Evolutionary conservation across 1,140 invertebrate species (phyloP).

Genomic region (Drosophila truncata): DNA sequence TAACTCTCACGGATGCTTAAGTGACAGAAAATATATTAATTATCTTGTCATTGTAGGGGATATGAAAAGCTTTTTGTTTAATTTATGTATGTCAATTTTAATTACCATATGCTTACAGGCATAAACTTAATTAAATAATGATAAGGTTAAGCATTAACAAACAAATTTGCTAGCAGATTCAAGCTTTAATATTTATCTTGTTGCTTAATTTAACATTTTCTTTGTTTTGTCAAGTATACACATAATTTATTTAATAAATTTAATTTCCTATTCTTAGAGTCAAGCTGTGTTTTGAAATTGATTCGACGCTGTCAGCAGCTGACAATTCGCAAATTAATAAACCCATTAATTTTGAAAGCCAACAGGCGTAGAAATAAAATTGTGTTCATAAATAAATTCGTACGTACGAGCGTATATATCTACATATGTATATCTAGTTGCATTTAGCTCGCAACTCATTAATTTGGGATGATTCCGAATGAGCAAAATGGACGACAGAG

Average conservation of each 20-base stretch:
- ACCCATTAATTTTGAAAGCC: conserved; percentile 79
- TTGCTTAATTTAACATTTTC: neutral
- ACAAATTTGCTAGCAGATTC: neutral
- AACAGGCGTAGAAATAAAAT: conserved; percentile 56
- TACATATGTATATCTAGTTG: conserved; percentile 14
- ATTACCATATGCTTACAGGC: neutral
- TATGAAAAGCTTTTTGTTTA: conserved; percentile 5
- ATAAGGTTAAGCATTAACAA: neutral
- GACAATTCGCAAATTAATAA: conserved; percentile 79
- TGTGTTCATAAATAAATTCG: conserved; percentile 52
- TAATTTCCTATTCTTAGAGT: neutral
- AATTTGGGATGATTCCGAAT: conserved; percentile 64
- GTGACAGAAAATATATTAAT: conserved; percentile 14
- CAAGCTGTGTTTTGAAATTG: conserved; percentile 47
- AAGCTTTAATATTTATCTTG: too few species aligned
- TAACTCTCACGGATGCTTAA: conserved; percentile 1
- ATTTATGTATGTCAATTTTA: conserved; percentile 7
- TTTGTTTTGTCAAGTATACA: neutral
- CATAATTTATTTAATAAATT: neutral
- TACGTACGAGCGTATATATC: conserved; percentile 2
- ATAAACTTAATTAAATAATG: neutral
- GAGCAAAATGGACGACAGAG: conserved; percentile 14
- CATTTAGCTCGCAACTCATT: conserved; percentile 60
- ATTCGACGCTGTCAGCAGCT: conserved; percentile 69
- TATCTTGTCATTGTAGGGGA: conserved; percentile 4